phyloP scores from a whole-genome alignment of 2,113 vertebrate genomes.

The Sphaerodactylus townsendi region DNA sequence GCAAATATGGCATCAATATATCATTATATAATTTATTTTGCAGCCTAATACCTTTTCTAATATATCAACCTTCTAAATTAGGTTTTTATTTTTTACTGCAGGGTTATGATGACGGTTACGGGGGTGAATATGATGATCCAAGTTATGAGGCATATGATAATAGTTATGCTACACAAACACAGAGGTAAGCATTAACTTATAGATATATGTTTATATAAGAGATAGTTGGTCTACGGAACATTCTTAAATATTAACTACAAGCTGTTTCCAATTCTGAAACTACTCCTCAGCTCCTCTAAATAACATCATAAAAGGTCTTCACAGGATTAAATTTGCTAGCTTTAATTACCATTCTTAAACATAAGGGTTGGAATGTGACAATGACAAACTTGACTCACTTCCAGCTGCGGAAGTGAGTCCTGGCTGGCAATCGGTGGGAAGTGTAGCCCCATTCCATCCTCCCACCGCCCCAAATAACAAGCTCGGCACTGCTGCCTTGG shows the following conservation, averaged over 20 bases:
- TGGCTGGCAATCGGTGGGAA: no score
- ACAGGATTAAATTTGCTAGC: background rate
- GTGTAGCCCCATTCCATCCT: no score
- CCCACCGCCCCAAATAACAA: no score
- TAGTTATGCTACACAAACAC: conserved; percentile 87
- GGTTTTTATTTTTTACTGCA: conserved; percentile 57
- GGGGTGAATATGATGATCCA: conserved; percentile 93
- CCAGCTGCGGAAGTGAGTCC: no score
- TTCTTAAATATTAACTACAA: conserved; percentile 4
- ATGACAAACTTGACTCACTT: no score
- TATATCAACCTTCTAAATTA: conserved; percentile 39
- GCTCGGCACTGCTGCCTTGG: no score
- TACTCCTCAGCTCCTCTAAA: conserved; percentile 22
- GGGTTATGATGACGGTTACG: conserved; percentile 95
- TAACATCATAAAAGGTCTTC: background rate
- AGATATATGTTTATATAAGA: background rate
- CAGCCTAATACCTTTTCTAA: conserved; percentile 25
- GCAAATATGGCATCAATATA: background rate
- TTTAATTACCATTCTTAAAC: background rate
- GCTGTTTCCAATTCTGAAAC: conserved; percentile 9
- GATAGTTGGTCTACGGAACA: background rate
- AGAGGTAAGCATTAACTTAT: conserved; percentile 81
- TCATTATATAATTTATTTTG: conserved; percentile 21
- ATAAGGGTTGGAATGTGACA: no score
- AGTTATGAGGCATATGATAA: conserved; percentile 91